Percentiles rank a stretch among this genome's conserved stretches.
These are phyloP conservation scores for Melanchra persicariae DNA, from an alignment of 2,888 invertebrate species.

Conservation along the genomic window DNA sequence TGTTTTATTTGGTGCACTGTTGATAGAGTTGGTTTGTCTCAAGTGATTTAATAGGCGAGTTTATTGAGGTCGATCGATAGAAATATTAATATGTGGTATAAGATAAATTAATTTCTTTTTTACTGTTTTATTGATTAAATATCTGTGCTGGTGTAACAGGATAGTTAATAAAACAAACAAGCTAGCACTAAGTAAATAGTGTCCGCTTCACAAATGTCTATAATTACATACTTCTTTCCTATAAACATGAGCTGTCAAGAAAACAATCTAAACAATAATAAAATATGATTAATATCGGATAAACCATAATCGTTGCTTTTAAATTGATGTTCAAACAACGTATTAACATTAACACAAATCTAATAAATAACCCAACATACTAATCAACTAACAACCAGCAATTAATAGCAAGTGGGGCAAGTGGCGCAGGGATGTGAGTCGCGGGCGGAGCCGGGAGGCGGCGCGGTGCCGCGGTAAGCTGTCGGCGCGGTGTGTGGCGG, in stretches of 20 bases:
- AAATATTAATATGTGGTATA: background rate
- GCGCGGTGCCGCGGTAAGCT: conserved; percentile 78
- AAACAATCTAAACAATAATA: conserved; percentile 49
- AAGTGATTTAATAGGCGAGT: background rate
- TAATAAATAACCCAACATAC: conserved; percentile 68
- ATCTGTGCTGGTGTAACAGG: too few species aligned
- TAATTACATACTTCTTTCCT: conserved; percentile 25
- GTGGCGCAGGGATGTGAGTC: conserved; percentile 53
- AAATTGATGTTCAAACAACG: conserved; percentile 59
- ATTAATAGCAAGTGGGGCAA: conserved; percentile 63
- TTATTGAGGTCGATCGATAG: background rate
- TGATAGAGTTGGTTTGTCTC: background rate
- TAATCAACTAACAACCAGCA: conserved; percentile 69
- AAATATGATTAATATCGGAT: conserved; percentile 49
- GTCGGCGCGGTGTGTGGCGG: conserved; percentile 89
- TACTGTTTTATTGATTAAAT: background rate
- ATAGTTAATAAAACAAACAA: background rate
- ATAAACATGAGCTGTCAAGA: conserved; percentile 54
- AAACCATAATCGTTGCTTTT: conserved; percentile 56
- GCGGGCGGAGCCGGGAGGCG: conserved; percentile 65
- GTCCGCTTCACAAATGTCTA: conserved; percentile 1
- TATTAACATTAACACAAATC: conserved; percentile 64
- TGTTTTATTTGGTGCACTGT: conserved; percentile 12
- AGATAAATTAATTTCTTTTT: background rate
- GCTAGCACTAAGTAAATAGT: background rate